Conservation (phyloP, 1,140 invertebrate genomes). For the Doryteuthis pealeii region DNA sequence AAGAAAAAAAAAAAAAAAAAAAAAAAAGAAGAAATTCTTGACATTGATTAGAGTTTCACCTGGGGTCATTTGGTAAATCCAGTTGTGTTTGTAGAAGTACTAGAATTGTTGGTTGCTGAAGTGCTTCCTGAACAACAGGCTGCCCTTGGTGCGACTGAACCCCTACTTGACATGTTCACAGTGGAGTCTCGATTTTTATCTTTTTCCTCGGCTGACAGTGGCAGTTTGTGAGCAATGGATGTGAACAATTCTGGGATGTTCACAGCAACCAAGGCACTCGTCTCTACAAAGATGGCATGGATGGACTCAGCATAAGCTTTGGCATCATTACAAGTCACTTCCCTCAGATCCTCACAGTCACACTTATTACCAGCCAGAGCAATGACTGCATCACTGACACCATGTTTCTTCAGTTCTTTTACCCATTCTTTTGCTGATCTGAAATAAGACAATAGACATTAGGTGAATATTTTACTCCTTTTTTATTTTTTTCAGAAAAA, state of each 20-base stretch:
- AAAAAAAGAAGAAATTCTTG: too few species aligned
- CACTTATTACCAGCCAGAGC: constrained; percentile 86
- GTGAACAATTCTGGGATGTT: constrained; percentile 99
- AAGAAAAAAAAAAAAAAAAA: too few species aligned
- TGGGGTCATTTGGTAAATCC: too few species aligned
- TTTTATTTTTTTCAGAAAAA: too few species aligned
- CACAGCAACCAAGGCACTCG: constrained; percentile 97
- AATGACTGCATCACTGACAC: constrained; percentile 83
- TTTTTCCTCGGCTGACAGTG: neutral
- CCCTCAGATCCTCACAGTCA: constrained; percentile 70
- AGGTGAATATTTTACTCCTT: too few species aligned
- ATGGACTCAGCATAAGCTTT: constrained; percentile 97
- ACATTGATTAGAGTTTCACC: too few species aligned
- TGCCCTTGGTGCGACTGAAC: too few species aligned
- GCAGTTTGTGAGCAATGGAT: constrained; percentile 26
- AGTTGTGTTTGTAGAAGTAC: too few species aligned
- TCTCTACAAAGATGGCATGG: constrained; percentile 98
- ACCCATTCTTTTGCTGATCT: constrained; percentile 87
- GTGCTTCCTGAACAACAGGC: too few species aligned
- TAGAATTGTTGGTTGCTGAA: too few species aligned
- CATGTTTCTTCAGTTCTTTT: constrained; percentile 81
- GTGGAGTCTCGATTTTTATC: neutral
- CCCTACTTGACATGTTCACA: neutral
- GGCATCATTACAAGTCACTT: constrained; percentile 72
- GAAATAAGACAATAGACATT: too few species aligned